A percentile compares a stretch with the other conserved stretches of the same genome.
Conservation (phyloP, 2,888 invertebrate species). For the Tillus elongatus region DNA sequence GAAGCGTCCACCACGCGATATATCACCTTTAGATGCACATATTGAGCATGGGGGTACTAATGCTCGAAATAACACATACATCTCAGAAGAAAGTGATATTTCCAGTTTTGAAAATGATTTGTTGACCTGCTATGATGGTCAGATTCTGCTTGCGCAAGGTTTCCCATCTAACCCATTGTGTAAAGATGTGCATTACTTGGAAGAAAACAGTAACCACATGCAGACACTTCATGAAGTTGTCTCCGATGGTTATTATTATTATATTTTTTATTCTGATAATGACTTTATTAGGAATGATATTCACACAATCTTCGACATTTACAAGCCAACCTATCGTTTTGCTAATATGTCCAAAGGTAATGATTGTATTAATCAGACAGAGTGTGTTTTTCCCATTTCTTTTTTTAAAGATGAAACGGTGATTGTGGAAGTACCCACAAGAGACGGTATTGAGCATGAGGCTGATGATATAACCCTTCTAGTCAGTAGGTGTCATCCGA, state of each 20-base stretch:
- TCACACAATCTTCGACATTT: slow-evolving; percentile 75
- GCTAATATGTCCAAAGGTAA: slow-evolving; percentile 56
- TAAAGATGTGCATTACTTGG: slow-evolving; percentile 58
- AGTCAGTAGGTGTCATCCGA: slow-evolving; percentile 69
- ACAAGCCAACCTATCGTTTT: slow-evolving; percentile 74
- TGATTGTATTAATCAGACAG: slow-evolving; percentile 66
- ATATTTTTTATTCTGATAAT: slow-evolving; percentile 82
- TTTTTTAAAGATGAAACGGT: slow-evolving; percentile 71
- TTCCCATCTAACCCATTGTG: slow-evolving; percentile 63
- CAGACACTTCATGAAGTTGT: slow-evolving; percentile 61
- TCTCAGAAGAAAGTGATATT: slow-evolving; percentile 55
- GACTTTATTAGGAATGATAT: slow-evolving; percentile 71
- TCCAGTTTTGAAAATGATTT: slow-evolving; percentile 76
- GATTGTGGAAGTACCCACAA: slow-evolving; percentile 75
- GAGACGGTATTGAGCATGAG: slow-evolving; percentile 69
- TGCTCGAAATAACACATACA: slow-evolving; percentile 44
- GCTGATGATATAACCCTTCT: slow-evolving; percentile 63
- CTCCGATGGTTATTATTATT: slow-evolving; percentile 77
- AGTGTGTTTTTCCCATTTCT: slow-evolving; percentile 63
- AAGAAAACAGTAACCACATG: slow-evolving; percentile 56
- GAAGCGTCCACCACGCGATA: neutral
- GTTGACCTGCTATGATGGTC: slow-evolving; percentile 65
- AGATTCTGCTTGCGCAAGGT: slow-evolving; percentile 61
- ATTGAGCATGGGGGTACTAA: slow-evolving; percentile 71
- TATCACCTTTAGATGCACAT: slow-evolving; percentile 54